A percentile compares a stretch with the other conserved stretches of the same genome.
phyloP scores from a whole-genome alignment of 2,797 vertebrate species.

The Pseudopleuronectes americanus region DNA sequence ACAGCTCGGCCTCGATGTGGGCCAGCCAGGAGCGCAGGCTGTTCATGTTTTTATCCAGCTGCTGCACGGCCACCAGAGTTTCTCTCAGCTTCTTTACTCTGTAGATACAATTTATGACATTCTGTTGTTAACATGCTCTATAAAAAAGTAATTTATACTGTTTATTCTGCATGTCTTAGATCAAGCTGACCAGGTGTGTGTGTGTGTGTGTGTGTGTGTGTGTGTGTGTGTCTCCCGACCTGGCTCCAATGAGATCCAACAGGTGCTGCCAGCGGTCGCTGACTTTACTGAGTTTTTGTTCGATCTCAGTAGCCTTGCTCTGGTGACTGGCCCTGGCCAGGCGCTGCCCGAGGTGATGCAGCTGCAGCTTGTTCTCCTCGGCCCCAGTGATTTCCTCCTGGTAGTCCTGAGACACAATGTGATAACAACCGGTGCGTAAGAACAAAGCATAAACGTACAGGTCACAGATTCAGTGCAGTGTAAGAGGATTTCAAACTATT shows the following conservation, averaged over 20 bases:
- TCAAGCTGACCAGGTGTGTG: not conserved
- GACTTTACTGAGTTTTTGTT: conserved; percentile 94
- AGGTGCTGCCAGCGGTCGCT: conserved; percentile 98
- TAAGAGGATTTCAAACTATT: too few relatives aligned
- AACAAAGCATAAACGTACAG: too few relatives aligned
- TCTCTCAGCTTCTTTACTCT: conserved; percentile 98
- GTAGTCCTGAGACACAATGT: conserved; percentile 87
- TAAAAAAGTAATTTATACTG: not conserved
- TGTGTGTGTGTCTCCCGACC: conserved; percentile 77
- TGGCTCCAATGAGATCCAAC: conserved; percentile 93
- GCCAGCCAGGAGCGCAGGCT: conserved; percentile 93
- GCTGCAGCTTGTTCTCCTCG: conserved; percentile 91
- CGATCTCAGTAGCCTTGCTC: conserved; percentile 93
- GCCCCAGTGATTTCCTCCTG: conserved; percentile 94
- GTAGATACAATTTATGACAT: not conserved
- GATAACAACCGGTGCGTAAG: conserved; percentile 2
- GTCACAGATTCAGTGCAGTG: too few relatives aligned
- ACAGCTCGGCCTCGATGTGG: conserved; percentile 94
- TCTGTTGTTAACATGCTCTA: too few relatives aligned
- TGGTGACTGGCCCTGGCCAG: conserved; percentile 92
- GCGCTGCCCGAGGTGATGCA: conserved; percentile 93
- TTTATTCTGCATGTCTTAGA: not conserved
- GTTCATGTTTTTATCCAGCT: conserved; percentile 98
- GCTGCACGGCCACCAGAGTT: conserved; percentile 95
- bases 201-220: not conserved